Base-by-base conservation (phyloP, 2,797 vertebrate species). In the Simalia tracyae region DNA sequence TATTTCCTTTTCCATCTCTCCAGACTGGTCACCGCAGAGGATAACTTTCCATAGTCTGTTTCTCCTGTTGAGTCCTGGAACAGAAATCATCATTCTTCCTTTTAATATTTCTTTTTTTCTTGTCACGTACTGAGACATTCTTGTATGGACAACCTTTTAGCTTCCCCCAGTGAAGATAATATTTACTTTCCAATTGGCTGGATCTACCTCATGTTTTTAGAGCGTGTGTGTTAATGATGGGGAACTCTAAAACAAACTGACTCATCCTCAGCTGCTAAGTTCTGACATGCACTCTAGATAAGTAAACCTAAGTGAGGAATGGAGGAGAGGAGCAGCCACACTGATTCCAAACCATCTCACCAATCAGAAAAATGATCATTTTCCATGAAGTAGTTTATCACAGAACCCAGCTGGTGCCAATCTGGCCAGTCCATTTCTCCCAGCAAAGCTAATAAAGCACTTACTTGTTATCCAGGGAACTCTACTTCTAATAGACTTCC, bases 361-460 rank as follows among this genome's bases (percentile, higher is more conserved):
- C 95, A 94, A 94, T 95, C 94, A 95, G 95, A 92, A 96, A 97
- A 66, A 96, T 97, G 95, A 96, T 97, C 96, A 86, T 96, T 95
- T 96, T 92, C 93, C 97, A 95, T 97, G 96, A 95, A 95, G 90
- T 93, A 87, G 94, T 93, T 97, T 94, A 94, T 97, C 96, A 97
- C 96, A 96, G 95, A 95, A 95, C 95, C 97, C 98, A 98, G 97
- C 97, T 98, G 97, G 95, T 98, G 97, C 96, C 97, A 97, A 93
- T 97, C 94, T 97, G 96, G 95, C 96, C 96, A 8, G 60, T 66
- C 95, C 96, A 94, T 93, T 97, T 97, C 97, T 97, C 96, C 96
- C 95, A 96, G 95, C 97, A 97, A 97, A 98, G 97, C 97, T 98
- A 98, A 98, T 97, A 98, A 97, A 98, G 96, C 97, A 97, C 97